Percentiles rank a stretch among this genome's conserved stretches.
phyloP scores from a whole-genome alignment of 2,113 vertebrate genomes.

The Hiodon tergisus region DNA sequence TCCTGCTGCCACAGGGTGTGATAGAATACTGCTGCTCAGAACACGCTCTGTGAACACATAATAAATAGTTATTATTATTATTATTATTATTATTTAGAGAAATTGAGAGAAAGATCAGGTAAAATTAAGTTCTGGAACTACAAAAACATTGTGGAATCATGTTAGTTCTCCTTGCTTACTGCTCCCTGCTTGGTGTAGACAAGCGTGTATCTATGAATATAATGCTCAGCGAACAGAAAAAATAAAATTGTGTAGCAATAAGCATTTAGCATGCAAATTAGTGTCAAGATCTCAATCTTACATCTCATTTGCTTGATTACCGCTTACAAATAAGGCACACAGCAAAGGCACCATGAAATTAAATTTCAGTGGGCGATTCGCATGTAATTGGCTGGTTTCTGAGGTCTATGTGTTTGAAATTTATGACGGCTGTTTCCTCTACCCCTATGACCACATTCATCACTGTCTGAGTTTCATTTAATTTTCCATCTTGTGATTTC shows the following conservation, averaged over 20 bases:
- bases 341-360: slow-evolving; percentile 17
- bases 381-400: slow-evolving; percentile 23
- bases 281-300: slow-evolving; percentile 17
- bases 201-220: neutral
- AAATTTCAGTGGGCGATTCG: neutral
- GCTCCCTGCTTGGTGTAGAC: neutral
- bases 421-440: no score
- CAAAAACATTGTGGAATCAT: neutral
- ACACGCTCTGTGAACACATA: no score
- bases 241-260: neutral
- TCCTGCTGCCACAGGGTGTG: no score
- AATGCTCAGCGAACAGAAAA: neutral
- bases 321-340: slow-evolving; percentile 13
- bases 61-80: no score
- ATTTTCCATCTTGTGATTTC: neutral
- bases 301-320: slow-evolving; percentile 19
- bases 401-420: slow-evolving; percentile 13
- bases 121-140: neutral
- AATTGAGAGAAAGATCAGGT: no score
- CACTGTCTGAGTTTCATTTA: neutral
- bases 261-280: slow-evolving; percentile 25
- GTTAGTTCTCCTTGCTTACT: neutral
- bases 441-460: neutral
- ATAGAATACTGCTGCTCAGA: no score
- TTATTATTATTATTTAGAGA: no score